Percentiles rank a stretch among this genome's conserved stretches.
Evolutionary conservation across 2,113 vertebrate genomes (phyloP).

Genomic region (Scopus umbretta): DNA sequence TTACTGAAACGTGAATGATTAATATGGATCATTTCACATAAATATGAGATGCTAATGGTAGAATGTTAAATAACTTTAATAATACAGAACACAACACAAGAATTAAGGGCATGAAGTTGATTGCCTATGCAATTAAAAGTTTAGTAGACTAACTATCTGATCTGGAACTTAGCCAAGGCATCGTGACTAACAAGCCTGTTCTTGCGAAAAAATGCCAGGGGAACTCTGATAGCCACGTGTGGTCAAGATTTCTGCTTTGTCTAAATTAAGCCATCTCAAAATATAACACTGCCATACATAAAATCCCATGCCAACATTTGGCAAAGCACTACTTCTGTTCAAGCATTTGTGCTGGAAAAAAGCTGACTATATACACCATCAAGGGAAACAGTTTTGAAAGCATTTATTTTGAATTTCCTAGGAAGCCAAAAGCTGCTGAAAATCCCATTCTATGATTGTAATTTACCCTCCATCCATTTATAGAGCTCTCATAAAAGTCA

Average conservation of each 20-base stretch:
- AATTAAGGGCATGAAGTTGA: background rate
- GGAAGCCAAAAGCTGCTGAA: conserved; percentile 1
- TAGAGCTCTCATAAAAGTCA: background rate
- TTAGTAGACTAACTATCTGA: background rate
- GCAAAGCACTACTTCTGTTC: background rate
- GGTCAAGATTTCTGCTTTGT: conserved; percentile 32
- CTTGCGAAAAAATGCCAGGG: background rate
- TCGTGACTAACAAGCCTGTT: background rate
- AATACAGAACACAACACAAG: background rate
- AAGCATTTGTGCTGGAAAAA: conserved; percentile 2
- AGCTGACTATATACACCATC: conserved; percentile 18
- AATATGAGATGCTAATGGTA: background rate
- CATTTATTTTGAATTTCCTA: background rate
- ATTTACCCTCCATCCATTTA: background rate
- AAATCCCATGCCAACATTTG: conserved; percentile 34
- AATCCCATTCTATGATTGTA: background rate
- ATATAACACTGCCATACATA: background rate
- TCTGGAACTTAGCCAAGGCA: conserved; percentile 1
- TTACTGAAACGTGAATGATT: background rate
- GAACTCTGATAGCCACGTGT: background rate
- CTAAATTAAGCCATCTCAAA: background rate
- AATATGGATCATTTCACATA: background rate
- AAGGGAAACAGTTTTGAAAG: conserved; percentile 19
- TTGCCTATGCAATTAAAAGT: background rate
- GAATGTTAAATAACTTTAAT: background rate